Conservation (phyloP, 2,797 vertebrate species). For the Betta splendens region DNA sequence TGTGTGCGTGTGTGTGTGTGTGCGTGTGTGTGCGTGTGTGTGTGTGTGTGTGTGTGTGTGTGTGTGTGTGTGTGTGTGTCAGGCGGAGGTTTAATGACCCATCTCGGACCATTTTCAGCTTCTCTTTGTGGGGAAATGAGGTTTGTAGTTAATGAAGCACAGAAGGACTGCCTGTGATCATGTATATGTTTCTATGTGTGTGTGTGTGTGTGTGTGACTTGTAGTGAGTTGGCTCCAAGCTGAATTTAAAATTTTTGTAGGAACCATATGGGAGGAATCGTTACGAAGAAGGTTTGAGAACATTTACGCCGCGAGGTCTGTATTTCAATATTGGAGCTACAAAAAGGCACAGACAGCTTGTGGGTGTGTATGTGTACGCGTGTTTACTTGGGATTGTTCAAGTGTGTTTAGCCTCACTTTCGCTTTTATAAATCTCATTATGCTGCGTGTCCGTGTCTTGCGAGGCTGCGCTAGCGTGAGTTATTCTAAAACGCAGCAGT, state of each 20-base stretch:
- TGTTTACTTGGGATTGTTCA: slow-evolving; percentile 12
- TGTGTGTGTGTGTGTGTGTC: slow-evolving; percentile 42
- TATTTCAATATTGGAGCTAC: slow-evolving; percentile 26
- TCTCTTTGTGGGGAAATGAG: slow-evolving; percentile 78
- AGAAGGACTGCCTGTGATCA: slow-evolving; percentile 58
- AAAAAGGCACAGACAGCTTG: slow-evolving; percentile 4
- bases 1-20: slow-evolving; percentile 12
- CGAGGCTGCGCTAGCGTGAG: slow-evolving; percentile 10
- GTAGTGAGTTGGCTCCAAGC: slow-evolving; percentile 61
- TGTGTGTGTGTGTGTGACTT: slow-evolving; percentile 40
- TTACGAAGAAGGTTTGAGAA: slow-evolving; percentile 64
- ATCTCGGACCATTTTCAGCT: slow-evolving; percentile 79
- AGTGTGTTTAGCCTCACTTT: slow-evolving; percentile 20
- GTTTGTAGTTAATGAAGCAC: slow-evolving; percentile 82
- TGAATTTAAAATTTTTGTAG: slow-evolving; percentile 69
- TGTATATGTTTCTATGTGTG: slow-evolving; percentile 14
- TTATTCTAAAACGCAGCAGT: slow-evolving; percentile 32
- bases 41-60: slow-evolving; percentile 10
- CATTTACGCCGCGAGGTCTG: slow-evolving; percentile 49
- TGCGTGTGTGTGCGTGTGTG: slow-evolving; percentile 39
- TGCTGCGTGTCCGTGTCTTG: slow-evolving; percentile 1
- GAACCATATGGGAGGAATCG: slow-evolving; percentile 75
- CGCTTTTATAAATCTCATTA: slow-evolving; percentile 46
- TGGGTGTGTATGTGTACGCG: slow-evolving; percentile 2
- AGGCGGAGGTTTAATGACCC: slow-evolving; percentile 79